These are phyloP conservation scores for Coenonympha arcania DNA, from an alignment of 2,888 invertebrate genomes.

Conservation along the genomic window DNA sequence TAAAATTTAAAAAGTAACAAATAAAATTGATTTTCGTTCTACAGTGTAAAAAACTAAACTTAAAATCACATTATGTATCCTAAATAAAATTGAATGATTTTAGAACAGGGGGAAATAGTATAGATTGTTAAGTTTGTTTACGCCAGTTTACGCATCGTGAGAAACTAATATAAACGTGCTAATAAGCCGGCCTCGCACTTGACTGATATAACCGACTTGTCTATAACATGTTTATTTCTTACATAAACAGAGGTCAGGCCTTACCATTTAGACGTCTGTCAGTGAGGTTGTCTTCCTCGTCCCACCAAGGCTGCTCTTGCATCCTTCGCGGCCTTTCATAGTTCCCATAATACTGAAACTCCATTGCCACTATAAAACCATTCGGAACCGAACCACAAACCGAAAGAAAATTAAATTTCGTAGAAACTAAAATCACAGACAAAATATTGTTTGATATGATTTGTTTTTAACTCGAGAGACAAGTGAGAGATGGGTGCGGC, in stretches of 20 bases:
- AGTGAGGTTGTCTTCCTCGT: conserved; percentile 64
- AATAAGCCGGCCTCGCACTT: conserved; percentile 13
- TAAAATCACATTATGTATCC: too few species aligned
- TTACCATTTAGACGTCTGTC: conserved; percentile 63
- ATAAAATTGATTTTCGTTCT: too few species aligned
- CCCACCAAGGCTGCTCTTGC: conserved; percentile 64
- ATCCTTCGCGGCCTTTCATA: conserved; percentile 51
- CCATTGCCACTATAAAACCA: conserved; percentile 42
- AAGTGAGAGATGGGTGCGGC: too few species aligned
- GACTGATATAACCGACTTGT: neutral
- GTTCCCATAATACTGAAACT: conserved; percentile 65
- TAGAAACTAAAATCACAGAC: conserved; percentile 34
- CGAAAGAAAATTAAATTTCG: conserved; percentile 20
- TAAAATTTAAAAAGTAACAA: too few species aligned
- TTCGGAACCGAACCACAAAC: conserved; percentile 11
- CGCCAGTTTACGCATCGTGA: too few species aligned
- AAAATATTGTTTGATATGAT: conserved; percentile 48
- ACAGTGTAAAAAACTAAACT: too few species aligned
- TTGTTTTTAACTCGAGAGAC: conserved; percentile 52
- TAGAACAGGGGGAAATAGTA: too few species aligned
- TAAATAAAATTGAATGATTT: too few species aligned
- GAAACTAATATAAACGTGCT: too few species aligned
- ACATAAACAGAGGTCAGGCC: conserved; percentile 20
- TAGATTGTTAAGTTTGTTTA: too few species aligned
- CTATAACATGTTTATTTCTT: neutral